A percentile compares a stretch with the other conserved stretches of the same genome.
Evolutionary conservation across 2,113 vertebrate species (phyloP).

Genomic region (Danionella cerebrum): DNA sequence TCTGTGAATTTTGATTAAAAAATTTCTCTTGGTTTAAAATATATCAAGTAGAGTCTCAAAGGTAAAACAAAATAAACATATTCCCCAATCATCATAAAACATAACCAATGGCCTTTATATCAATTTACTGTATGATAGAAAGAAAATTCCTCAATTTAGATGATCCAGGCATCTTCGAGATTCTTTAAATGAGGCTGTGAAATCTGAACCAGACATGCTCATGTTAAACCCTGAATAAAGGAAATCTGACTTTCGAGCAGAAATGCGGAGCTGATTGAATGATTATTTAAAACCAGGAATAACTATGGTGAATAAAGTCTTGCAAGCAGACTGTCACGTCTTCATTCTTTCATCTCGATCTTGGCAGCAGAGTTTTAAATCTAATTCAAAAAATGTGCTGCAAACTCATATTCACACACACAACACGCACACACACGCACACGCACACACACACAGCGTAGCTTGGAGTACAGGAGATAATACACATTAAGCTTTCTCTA

Average conservation of each 20-base stretch:
- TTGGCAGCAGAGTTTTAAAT: not conserved
- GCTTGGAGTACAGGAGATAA: too few species aligned
- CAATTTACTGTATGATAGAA: too few species aligned
- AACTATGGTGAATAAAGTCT: not conserved
- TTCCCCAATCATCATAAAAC: too few species aligned
- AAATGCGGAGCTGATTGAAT: not conserved
- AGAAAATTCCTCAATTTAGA: too few species aligned
- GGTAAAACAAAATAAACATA: too few species aligned
- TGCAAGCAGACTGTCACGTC: not conserved
- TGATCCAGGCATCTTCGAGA: too few species aligned
- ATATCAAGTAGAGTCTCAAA: too few species aligned
- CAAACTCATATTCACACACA: too few species aligned
- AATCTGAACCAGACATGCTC: not conserved
- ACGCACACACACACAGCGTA: too few species aligned
- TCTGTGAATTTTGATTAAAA: not conserved
- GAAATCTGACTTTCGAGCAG: not conserved
- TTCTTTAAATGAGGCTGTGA: not conserved
- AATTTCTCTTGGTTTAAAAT: not conserved
- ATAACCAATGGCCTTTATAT: too few species aligned
- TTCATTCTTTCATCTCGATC: not conserved
- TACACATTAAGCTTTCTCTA: not conserved
- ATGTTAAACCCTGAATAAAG: not conserved
- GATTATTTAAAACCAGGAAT: not conserved
- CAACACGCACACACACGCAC: too few species aligned
- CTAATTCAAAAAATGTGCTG: not conserved